Base-by-base conservation (phyloP, 2,888 invertebrate species). In the Polymixis flavicincta region DNA sequence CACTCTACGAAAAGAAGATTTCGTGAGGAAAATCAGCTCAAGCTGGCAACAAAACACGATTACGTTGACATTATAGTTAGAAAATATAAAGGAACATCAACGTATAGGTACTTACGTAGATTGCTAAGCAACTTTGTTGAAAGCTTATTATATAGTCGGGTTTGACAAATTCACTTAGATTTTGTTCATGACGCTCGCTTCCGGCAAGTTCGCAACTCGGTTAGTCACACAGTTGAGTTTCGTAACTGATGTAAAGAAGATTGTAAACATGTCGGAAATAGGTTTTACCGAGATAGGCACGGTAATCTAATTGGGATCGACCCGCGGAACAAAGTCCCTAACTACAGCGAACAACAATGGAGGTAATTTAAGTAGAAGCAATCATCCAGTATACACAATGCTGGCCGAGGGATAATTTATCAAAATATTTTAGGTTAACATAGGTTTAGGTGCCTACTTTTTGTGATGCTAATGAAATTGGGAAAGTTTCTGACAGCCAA, bases 121-220 rank as follows among this genome's bases (percentile, higher is more conserved):
- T 90, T 90, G 89, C 89, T 90, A 91, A 91, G 88, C 88, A 91
- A 92, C 91, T 93, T 92, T 89, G 87, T 91, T 89, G 88, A 91
- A 93, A 94, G 94, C 95, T 94, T 93, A 95, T 95, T 95, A 95
- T 91, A 92, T 90, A 92, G 91, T 90, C 92, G 92, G 92, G 91
- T 94, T 95, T 94, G 94, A 95, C 92, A 94, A 95, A 95, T 95
- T 94, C 93, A 94, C 94, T 95, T 95, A 94, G 90, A 95, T 93
- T 95, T 94, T 94, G 94, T 93, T 94, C 92, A 89, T 92, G 92
- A 92, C 90, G 91, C 92, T 89, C 90, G 91, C 92, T 91, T 89
- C 91, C 92, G 90, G 84, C 88, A 93, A 94, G 90, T 94, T 94
- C 83, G 87, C 92, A 93, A 94, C 92, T 93, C 91, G 85, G 92